Conservation (phyloP, 2,113 vertebrate genomes). For the Ahaetulla prasina region DNA sequence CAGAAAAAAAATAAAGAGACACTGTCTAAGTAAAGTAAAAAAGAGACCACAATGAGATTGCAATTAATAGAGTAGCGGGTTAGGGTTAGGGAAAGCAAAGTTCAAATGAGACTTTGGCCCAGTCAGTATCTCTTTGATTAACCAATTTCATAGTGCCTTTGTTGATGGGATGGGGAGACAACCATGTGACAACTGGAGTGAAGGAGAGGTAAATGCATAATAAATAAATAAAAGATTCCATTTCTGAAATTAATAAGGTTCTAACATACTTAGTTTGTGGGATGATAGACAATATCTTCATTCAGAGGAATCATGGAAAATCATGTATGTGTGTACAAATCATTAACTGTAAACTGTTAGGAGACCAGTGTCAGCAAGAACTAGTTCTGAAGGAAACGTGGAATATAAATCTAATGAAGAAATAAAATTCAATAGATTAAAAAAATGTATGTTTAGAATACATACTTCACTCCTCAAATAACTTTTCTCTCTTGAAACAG, state of each 20-base stretch:
- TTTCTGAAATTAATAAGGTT: not conserved
- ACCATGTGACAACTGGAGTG: not conserved
- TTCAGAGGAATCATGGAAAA: not conserved
- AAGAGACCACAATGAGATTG: not conserved
- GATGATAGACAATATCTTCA: not conserved
- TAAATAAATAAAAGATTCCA: not conserved
- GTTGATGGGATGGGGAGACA: not conserved
- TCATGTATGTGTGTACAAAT: not conserved
- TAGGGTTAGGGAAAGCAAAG: not conserved
- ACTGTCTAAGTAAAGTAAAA: not conserved
- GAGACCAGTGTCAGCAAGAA: not conserved
- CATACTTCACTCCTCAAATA: not conserved
- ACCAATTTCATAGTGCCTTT: not conserved
- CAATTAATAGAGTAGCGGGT: not conserved
- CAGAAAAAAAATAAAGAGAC: not conserved
- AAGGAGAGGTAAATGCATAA: not conserved
- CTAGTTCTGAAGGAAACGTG: not conserved
- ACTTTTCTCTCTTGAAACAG: not conserved
- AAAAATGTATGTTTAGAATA: not conserved
- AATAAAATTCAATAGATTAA: not conserved
- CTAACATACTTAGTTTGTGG: not conserved
- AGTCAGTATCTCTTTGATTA: not conserved
- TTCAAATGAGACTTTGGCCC: not conserved
- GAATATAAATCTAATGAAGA: not conserved
- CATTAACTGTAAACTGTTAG: not conserved